A percentile compares a stretch with the other conserved stretches of the same genome.
Evolutionary conservation across 2,797 vertebrate species (phyloP).

Genomic region (Manis javanica): DNA sequence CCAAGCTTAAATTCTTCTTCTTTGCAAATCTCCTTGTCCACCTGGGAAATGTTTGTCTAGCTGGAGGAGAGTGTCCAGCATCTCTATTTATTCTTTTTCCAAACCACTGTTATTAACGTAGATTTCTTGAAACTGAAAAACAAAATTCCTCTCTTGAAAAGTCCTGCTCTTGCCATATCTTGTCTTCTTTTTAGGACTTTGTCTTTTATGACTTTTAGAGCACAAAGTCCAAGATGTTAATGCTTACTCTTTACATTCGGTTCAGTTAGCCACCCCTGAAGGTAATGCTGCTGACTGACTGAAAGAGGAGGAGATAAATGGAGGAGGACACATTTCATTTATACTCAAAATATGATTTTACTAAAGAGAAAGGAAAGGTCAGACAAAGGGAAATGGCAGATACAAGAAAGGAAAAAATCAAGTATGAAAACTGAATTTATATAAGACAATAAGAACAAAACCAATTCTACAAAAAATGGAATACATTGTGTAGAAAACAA

Average conservation of each 20-base stretch:
- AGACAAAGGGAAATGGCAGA: not conserved
- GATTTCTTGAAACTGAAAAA: not conserved
- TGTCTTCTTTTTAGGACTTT: not conserved
- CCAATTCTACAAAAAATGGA: not conserved
- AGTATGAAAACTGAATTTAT: not conserved
- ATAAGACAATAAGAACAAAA: not conserved
- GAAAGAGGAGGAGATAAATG: not conserved
- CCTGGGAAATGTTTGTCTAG: not conserved
- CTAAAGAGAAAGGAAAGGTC: not conserved
- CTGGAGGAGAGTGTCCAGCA: not conserved
- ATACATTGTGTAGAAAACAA: not conserved
- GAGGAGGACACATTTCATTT: not conserved
- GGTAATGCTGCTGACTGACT: not conserved
- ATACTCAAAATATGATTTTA: not conserved
- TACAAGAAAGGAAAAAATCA: not conserved
- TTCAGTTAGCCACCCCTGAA: not conserved
- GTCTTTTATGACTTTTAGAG: not conserved
- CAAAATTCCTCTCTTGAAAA: not conserved
- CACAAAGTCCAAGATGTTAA: not conserved
- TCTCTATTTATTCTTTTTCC: not conserved
- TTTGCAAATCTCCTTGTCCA: not conserved
- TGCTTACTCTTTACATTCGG: not conserved
- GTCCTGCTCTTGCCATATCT: not conserved
- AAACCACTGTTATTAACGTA: not conserved
- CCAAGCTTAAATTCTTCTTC: not conserved